A percentile compares a stretch with the other conserved stretches of the same genome.
phyloP scores from a whole-genome alignment of 2,888 invertebrate species.

The Galerucella pusilla region DNA sequence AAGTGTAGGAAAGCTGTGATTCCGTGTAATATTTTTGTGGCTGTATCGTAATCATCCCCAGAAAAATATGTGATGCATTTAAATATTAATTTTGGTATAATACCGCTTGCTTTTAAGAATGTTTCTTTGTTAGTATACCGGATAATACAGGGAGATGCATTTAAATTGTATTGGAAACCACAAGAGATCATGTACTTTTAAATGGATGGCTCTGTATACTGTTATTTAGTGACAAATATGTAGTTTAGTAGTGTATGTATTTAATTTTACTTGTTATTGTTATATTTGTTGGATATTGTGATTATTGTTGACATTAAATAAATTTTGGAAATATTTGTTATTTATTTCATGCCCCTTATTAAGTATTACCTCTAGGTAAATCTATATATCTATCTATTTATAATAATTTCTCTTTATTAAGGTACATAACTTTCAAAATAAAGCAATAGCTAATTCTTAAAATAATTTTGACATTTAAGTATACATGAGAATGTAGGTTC shows the following conservation, averaged over 20 bases:
- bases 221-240: no score
- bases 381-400: no score
- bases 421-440: no score
- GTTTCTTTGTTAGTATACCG: background rate
- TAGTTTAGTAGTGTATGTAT: constrained; percentile 22
- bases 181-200: no score
- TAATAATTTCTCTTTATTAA: no score
- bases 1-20: constrained; percentile 27
- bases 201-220: no score
- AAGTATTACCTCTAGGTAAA: no score
- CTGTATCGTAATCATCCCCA: background rate
- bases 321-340: constrained; percentile 20
- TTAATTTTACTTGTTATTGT: constrained; percentile 35
- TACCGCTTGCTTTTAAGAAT: background rate
- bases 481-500: no score
- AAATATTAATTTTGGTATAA: background rate
- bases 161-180: background rate
- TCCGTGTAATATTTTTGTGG: constrained; percentile 28
- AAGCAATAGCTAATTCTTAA: no score
- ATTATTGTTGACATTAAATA: constrained; percentile 36
- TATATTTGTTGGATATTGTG: constrained; percentile 39
- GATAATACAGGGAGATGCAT: background rate
- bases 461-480: no score
- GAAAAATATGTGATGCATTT: constrained; percentile 22
- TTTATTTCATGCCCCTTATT: background rate